These are phyloP conservation scores for Sebastes hopkinsi DNA, from an alignment of 2,797 vertebrate species.

Conservation along the genomic window DNA sequence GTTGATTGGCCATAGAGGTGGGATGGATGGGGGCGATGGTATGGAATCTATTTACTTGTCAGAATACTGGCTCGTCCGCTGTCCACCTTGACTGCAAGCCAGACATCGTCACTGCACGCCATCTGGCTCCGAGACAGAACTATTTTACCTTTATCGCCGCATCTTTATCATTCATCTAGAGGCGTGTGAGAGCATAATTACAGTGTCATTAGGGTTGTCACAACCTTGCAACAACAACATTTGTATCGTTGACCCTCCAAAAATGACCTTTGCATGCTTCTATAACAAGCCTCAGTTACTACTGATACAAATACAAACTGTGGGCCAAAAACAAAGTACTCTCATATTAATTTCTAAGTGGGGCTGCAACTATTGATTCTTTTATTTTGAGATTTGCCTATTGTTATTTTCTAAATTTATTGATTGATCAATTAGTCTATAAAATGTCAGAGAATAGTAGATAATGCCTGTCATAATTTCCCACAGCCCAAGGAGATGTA, in stretches of 20 bases:
- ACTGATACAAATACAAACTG: not conserved
- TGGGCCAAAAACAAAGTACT: not conserved
- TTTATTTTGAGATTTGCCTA: not conserved
- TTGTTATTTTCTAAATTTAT: not conserved
- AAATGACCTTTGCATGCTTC: constrained; percentile 26
- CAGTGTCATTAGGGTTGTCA: constrained; percentile 52
- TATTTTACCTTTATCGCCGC: constrained; percentile 59
- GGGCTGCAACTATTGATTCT: not conserved
- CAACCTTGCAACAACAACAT: constrained; percentile 46
- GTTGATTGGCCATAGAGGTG: constrained; percentile 78
- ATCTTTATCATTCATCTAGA: constrained; percentile 62
- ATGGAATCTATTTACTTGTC: constrained; percentile 63
- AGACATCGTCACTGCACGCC: constrained; percentile 62
- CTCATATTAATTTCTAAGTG: not conserved
- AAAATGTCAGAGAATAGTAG: not conserved
- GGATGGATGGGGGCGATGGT: constrained; percentile 43
- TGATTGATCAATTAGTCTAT: not conserved
- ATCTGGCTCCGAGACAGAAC: constrained; percentile 59
- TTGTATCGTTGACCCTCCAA: constrained; percentile 36
- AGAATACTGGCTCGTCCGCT: constrained; percentile 42
- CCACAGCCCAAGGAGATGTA: not conserved
- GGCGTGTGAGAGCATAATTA: constrained; percentile 53
- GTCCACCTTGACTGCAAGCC: constrained; percentile 69
- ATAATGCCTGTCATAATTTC: not conserved
- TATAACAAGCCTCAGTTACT: not conserved